phyloP scores from a whole-genome alignment of 2,797 vertebrate species.

The Percopsis omiscomaycus region DNA sequence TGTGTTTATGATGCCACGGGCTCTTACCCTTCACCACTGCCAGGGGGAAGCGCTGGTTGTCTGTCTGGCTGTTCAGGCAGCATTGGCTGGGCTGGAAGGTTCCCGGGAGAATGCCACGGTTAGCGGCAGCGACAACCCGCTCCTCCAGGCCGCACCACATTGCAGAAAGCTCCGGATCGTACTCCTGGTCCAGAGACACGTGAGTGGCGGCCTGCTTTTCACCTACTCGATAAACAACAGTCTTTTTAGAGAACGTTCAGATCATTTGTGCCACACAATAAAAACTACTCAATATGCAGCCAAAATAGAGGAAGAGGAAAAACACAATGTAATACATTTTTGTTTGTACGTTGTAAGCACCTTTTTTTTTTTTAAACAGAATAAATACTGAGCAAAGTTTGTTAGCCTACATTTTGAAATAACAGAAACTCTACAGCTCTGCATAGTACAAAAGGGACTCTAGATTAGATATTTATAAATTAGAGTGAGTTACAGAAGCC shows the following conservation, averaged over 20 bases:
- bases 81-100: constrained; percentile 89
- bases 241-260: background rate
- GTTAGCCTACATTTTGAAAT: too few relatives aligned
- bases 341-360: too few relatives aligned
- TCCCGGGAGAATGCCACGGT: constrained; percentile 80
- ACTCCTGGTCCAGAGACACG: constrained; percentile 93
- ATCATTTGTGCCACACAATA: background rate
- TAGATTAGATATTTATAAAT: too few relatives aligned
- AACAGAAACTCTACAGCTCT: too few relatives aligned
- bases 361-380: too few relatives aligned
- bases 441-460: too few relatives aligned
- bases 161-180: constrained; percentile 85
- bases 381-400: too few relatives aligned
- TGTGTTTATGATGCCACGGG: background rate
- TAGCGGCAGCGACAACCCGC: constrained; percentile 84
- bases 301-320: too few relatives aligned
- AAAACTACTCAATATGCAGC: too few relatives aligned
- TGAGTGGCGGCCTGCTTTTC: constrained; percentile 98
- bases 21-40: constrained; percentile 88
- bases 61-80: constrained; percentile 90
- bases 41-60: constrained; percentile 89
- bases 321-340: too few relatives aligned
- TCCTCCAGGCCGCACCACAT: constrained; percentile 94
- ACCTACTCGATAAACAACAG: constrained; percentile 68
- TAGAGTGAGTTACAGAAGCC: too few relatives aligned